phyloP scores from a whole-genome alignment of 2,113 vertebrate species.

The Phainopepla nitens region DNA sequence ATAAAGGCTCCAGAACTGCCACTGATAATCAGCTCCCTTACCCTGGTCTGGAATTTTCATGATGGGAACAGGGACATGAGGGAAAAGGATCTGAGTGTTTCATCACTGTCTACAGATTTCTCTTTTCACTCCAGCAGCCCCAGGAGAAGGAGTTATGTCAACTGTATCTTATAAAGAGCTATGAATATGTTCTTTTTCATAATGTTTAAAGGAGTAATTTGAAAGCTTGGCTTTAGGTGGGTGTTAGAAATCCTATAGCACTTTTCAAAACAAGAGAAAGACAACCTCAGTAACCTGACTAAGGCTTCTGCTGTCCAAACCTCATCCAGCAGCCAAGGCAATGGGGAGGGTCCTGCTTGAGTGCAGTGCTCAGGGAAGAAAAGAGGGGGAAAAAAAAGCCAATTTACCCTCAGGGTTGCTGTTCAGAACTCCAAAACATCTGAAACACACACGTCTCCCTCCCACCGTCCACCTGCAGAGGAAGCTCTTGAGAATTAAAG shows the following conservation, averaged over 20 bases:
- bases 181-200: slow-evolving; percentile 28
- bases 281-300: slow-evolving; percentile 49
- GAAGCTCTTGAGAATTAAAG: slow-evolving; percentile 32
- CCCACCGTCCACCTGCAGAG: slow-evolving; percentile 18
- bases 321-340: slow-evolving; percentile 7
- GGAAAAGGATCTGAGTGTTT: neutral
- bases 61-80: neutral
- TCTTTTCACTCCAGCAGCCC: neutral
- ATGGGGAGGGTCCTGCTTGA: neutral
- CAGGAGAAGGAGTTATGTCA: slow-evolving; percentile 40
- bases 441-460: slow-evolving; percentile 23
- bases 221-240: slow-evolving; percentile 37
- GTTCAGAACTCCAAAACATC: slow-evolving; percentile 29
- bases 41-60: neutral
- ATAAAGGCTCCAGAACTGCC: neutral
- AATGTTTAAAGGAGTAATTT: slow-evolving; percentile 41
- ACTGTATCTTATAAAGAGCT: slow-evolving; percentile 18
- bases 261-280: slow-evolving; percentile 51
- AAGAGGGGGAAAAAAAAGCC: neutral
- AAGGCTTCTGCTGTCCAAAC: slow-evolving; percentile 21
- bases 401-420: slow-evolving; percentile 32
- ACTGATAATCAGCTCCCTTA: neutral
- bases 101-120: neutral
- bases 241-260: slow-evolving; percentile 55
- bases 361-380: neutral